Percentiles rank a stretch among this genome's conserved stretches.
These are phyloP conservation scores for Agrochola lota DNA, from an alignment of 2,888 invertebrate species.

Conservation along the genomic window DNA sequence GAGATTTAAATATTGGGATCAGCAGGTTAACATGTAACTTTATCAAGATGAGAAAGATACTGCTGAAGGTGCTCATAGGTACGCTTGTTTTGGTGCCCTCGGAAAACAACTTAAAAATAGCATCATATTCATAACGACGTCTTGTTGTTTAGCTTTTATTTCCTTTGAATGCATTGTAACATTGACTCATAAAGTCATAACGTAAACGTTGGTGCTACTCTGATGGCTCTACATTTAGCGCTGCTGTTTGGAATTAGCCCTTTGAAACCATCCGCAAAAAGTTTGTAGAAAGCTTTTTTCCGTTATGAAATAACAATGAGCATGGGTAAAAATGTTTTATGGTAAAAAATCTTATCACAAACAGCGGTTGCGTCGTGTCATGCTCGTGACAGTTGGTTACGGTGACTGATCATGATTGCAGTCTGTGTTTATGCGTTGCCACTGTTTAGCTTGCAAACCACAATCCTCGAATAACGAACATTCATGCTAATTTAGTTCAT, in stretches of 20 bases:
- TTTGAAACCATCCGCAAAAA: conserved; percentile 3
- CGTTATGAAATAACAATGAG: conserved; percentile 13
- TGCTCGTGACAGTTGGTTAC: conserved; percentile 49
- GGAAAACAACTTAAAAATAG: conserved; percentile 17
- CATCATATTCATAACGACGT: conserved; percentile 22
- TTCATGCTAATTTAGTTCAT: conserved; percentile 7
- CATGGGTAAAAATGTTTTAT: conserved; percentile 11
- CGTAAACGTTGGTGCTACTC: conserved; percentile 13
- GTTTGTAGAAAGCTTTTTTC: conserved; percentile 12
- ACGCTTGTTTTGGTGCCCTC: conserved; percentile 1
- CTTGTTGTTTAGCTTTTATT: conserved; percentile 33
- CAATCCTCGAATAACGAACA: neutral
- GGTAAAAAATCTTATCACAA: conserved; percentile 22
- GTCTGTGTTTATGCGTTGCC: conserved; percentile 36
- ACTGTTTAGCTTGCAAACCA: conserved; percentile 8
- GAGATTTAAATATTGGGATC: conserved; percentile 1
- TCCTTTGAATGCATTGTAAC: conserved; percentile 33
- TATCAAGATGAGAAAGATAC: conserved; percentile 19
- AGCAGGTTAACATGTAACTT: neutral
- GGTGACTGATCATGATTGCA: conserved; percentile 51
- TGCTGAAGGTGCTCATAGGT: neutral
- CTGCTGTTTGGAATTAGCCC: conserved; percentile 5
- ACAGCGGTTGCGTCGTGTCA: conserved; percentile 33
- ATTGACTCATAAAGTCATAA: conserved; percentile 16
- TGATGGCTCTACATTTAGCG: neutral